Evolutionary conservation across 2,888 invertebrate species (phyloP).

Genomic region (Zaprionus lineosus): DNA sequence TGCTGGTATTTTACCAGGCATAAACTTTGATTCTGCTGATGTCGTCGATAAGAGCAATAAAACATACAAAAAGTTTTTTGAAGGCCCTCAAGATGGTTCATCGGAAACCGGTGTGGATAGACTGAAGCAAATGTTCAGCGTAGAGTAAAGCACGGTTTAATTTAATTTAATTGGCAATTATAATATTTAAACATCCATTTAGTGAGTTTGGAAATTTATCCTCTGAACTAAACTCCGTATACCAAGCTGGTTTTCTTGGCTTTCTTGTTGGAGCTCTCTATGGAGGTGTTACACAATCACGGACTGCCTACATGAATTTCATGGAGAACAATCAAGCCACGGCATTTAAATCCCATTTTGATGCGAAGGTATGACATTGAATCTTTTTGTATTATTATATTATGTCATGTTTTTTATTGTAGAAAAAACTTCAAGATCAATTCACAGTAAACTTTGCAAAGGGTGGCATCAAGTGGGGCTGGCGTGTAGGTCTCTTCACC

Average conservation of each 20-base stretch:
- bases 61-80: constrained; percentile 77
- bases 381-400: too few species aligned
- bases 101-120: constrained; percentile 82
- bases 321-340: constrained; percentile 90
- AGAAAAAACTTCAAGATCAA: constrained; percentile 88
- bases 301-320: constrained; percentile 86
- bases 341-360: constrained; percentile 85
- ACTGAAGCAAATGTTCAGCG: constrained; percentile 78
- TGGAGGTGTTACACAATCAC: constrained; percentile 86
- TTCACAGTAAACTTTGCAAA: constrained; percentile 88
- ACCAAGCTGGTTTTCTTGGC: constrained; percentile 86
- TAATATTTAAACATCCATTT: neutral
- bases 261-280: constrained; percentile 86
- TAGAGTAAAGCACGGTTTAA: constrained; percentile 72
- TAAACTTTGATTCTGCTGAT: constrained; percentile 53
- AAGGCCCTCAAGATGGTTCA: constrained; percentile 46
- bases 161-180: neutral
- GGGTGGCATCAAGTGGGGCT: constrained; percentile 88
- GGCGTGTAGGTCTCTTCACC: constrained; percentile 87
- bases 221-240: constrained; percentile 85
- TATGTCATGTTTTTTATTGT: constrained; percentile 64
- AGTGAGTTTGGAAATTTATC: constrained; percentile 87
- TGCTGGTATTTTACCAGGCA: constrained; percentile 69
- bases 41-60: constrained; percentile 68
- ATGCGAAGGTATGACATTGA: constrained; percentile 85